Evolutionary conservation across 2,888 invertebrate genomes (phyloP).

Genomic region (Orthosia gracilis): DNA sequence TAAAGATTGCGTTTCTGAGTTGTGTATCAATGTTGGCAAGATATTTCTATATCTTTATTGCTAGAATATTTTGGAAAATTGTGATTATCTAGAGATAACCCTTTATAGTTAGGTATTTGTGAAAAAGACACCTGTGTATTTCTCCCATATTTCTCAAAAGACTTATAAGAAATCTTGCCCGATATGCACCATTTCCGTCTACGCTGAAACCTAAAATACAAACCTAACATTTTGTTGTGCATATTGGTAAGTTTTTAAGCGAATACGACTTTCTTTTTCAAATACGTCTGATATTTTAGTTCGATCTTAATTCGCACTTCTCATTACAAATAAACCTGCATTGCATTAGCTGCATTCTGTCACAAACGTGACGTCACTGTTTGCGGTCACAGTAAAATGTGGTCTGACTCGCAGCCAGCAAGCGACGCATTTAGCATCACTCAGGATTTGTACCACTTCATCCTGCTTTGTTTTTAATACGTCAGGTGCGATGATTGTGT

Average conservation of each 20-base stretch:
- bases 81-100: too few relatives aligned
- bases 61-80: too few relatives aligned
- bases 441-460: slow-evolving; percentile 28
- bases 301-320: background rate
- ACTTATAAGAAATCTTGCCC: too few relatives aligned
- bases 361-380: slow-evolving; percentile 44
- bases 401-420: slow-evolving; percentile 31
- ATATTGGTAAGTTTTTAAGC: background rate
- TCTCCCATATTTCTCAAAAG: too few relatives aligned
- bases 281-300: too few relatives aligned
- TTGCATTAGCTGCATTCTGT: background rate
- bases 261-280: background rate
- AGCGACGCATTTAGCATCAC: slow-evolving; percentile 44
- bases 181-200: too few relatives aligned
- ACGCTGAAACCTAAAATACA: background rate
- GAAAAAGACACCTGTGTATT: background rate
- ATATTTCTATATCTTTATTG: background rate
- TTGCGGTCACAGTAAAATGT: slow-evolving; percentile 56
- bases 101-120: too few relatives aligned
- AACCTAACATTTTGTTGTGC: too few relatives aligned
- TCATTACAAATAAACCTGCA: slow-evolving; percentile 4
- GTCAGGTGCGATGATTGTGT: background rate
- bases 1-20: slow-evolving; percentile 1
- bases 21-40: background rate
- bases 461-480: slow-evolving; percentile 9